Conservation (phyloP, 2,797 vertebrate genomes). For the Bucorvus abyssinicus region DNA sequence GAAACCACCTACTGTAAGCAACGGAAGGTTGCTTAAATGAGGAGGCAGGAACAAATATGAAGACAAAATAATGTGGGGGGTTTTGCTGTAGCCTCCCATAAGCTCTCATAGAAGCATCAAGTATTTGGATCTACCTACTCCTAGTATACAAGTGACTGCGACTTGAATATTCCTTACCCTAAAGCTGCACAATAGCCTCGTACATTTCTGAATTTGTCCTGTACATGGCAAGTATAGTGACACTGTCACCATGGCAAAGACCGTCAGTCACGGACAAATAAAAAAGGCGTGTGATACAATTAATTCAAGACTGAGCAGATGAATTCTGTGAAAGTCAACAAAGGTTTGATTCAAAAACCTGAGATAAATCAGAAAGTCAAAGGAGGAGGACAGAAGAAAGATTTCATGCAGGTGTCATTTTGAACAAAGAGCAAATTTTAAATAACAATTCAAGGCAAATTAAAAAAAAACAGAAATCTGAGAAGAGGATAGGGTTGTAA, state of each 20-base stretch:
- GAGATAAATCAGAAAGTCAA: not conserved
- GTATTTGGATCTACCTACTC: not conserved
- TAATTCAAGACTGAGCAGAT: not conserved
- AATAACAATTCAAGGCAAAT: not conserved
- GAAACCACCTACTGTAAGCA: not conserved
- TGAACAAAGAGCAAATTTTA: not conserved
- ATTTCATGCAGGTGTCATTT: not conserved
- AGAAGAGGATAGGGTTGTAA: not conserved
- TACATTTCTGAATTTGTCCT: not conserved
- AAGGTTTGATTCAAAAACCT: not conserved
- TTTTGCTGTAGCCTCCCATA: not conserved
- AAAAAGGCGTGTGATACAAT: not conserved
- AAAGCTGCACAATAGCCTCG: not conserved
- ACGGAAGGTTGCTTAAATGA: not conserved
- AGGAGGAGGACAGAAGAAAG: not conserved
- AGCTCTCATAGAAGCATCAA: not conserved
- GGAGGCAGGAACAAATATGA: not conserved
- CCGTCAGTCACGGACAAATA: not conserved
- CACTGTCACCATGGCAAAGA: not conserved
- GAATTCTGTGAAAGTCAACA: not conserved
- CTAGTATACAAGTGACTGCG: not conserved
- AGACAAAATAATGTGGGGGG: accelerated
- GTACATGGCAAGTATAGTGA: not conserved
- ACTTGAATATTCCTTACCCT: not conserved
- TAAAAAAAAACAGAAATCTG: not conserved